phyloP scores from a whole-genome alignment of 2,888 invertebrate species.

The Ophraella communa region DNA sequence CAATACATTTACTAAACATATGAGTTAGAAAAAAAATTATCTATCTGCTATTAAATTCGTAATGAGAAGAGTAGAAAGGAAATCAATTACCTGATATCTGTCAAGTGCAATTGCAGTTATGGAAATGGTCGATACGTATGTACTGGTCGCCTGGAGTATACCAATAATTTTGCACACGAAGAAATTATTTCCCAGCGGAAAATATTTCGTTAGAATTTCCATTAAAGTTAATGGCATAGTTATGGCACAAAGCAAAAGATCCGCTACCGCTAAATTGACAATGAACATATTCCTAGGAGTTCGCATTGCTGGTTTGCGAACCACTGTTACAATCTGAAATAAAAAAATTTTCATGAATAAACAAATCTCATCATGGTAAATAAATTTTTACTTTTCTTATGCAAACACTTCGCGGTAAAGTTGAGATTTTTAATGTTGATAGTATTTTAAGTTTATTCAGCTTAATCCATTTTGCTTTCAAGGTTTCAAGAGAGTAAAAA shows the following conservation, averaged over 20 bases:
- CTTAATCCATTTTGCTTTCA: too few relatives aligned
- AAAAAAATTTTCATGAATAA: too few relatives aligned
- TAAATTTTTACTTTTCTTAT: not conserved
- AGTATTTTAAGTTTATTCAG: too few relatives aligned
- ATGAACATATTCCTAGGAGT: conserved; percentile 94
- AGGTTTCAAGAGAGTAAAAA: too few relatives aligned
- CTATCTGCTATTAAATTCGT: too few relatives aligned
- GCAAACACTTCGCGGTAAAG: too few relatives aligned
- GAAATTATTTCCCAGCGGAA: conserved; percentile 83
- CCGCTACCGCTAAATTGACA: conserved; percentile 85
- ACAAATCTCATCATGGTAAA: too few relatives aligned
- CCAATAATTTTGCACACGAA: conserved; percentile 85
- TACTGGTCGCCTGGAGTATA: conserved; percentile 86
- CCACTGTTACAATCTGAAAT: conserved; percentile 66
- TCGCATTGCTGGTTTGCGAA: conserved; percentile 86
- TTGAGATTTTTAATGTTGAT: too few relatives aligned
- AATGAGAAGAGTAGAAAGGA: not conserved
- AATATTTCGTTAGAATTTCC: conserved; percentile 84
- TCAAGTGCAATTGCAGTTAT: conserved; percentile 91
- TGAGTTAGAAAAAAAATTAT: too few relatives aligned
- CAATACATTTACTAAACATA: too few relatives aligned
- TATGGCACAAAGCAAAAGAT: conserved; percentile 84
- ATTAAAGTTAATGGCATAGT: conserved; percentile 90
- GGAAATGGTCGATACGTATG: conserved; percentile 92
- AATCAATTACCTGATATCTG: conserved; percentile 74